A percentile compares a stretch with the other conserved stretches of the same genome.
Conservation (phyloP, 2,113 vertebrate genomes). For the Camelus bactrianus region DNA sequence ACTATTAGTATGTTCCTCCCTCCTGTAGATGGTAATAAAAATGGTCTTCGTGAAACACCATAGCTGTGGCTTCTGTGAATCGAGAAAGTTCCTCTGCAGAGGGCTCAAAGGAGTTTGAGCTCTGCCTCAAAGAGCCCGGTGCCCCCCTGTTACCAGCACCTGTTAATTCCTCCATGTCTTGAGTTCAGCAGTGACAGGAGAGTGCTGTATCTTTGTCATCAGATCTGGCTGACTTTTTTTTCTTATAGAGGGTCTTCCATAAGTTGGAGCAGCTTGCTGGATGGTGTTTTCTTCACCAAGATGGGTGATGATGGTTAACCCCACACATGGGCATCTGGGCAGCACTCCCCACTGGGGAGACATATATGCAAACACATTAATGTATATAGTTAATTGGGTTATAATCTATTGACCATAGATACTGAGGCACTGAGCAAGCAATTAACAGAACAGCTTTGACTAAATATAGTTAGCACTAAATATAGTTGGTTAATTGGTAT, state of each 20-base stretch:
- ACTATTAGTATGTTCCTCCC: neutral
- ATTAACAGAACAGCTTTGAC: slow-evolving; percentile 84
- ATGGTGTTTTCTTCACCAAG: neutral
- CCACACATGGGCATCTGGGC: slow-evolving; percentile 22
- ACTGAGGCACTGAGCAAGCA: slow-evolving; percentile 76
- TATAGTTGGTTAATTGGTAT: slow-evolving; percentile 86
- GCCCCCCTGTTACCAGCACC: neutral
- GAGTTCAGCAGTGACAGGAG: slow-evolving; percentile 25
- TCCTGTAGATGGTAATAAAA: slow-evolving; percentile 4
- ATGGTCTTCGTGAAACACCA: neutral
- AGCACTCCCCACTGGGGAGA: slow-evolving; percentile 56
- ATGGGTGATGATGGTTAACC: slow-evolving; percentile 54
- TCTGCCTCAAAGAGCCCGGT: neutral
- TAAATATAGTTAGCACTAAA: slow-evolving; percentile 85
- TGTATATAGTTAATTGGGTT: slow-evolving; percentile 81
- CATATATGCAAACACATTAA: slow-evolving; percentile 74
- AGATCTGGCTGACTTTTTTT: neutral
- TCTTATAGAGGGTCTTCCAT: neutral
- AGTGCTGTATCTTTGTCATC: neutral
- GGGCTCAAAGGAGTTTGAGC: neutral
- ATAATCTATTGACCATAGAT: slow-evolving; percentile 84
- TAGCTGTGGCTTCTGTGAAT: neutral
- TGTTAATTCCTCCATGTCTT: neutral
- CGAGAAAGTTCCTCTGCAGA: neutral
- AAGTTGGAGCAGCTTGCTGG: neutral